These are phyloP conservation scores for Trimorus sp. DNA, from an alignment of 2,888 invertebrate genomes.

Conservation along the genomic window DNA sequence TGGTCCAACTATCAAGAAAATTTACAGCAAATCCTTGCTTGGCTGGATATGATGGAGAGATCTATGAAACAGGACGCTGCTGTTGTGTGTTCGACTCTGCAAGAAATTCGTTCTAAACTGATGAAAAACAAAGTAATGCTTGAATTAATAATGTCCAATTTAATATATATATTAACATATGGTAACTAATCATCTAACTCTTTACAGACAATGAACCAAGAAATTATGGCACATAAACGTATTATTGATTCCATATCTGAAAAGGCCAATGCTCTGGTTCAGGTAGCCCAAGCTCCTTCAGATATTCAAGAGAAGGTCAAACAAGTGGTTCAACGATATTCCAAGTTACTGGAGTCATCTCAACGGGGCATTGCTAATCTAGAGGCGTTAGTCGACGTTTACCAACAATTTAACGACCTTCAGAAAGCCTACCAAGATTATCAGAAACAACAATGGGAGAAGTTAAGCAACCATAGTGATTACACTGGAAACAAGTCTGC, in stretches of 20 bases:
- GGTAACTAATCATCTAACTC: not conserved
- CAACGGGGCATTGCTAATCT: conserved; percentile 87
- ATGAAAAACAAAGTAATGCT: conserved; percentile 88
- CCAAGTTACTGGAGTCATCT: conserved; percentile 86
- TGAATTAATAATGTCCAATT: no score
- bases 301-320: conserved; percentile 88
- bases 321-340: conserved; percentile 90
- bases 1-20: conserved; percentile 93
- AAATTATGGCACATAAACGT: conserved; percentile 94
- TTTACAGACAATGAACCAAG: conserved; percentile 89
- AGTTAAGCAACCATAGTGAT: conserved; percentile 91
- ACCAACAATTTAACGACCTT: conserved; percentile 92
- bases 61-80: conserved; percentile 87
- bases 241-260: conserved; percentile 95
- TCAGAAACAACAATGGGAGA: conserved; percentile 95
- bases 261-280: conserved; percentile 89
- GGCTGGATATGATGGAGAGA: conserved; percentile 94
- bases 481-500: conserved; percentile 93
- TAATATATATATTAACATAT: not conserved
- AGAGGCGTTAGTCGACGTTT: conserved; percentile 89
- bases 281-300: conserved; percentile 82
- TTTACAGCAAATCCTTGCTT: conserved; percentile 90
- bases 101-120: conserved; percentile 92
- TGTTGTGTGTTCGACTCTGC: conserved; percentile 88
- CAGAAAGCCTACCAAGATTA: conserved; percentile 94